Percentiles rank a stretch among this genome's conserved stretches.
These are phyloP conservation scores for Onchidella celtica DNA, from an alignment of 2,888 invertebrate genomes.

Conservation along the genomic window DNA sequence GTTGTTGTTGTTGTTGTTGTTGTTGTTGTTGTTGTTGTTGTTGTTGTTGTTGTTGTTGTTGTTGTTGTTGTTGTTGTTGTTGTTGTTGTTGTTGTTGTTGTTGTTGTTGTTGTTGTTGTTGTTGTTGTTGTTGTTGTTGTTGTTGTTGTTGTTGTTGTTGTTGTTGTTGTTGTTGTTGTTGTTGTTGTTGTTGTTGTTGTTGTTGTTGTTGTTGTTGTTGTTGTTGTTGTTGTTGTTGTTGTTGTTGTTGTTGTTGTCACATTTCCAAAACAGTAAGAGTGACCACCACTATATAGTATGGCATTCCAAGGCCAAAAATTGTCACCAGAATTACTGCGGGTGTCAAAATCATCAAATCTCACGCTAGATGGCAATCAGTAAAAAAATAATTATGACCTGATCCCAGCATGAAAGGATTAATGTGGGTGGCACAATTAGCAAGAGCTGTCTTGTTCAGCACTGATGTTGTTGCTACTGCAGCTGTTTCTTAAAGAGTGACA, in stretches of 20 bases:
- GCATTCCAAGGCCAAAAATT: too few relatives aligned
- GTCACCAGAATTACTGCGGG: too few relatives aligned
- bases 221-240: conserved; percentile 1
- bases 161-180: conserved; percentile 6
- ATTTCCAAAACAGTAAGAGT: too few relatives aligned
- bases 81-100: neutral
- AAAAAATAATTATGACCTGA: too few relatives aligned
- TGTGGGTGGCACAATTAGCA: too few relatives aligned
- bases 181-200: conserved; percentile 14
- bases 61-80: neutral
- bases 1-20: neutral
- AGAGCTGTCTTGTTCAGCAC: too few relatives aligned
- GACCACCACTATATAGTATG: too few relatives aligned
- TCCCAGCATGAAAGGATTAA: too few relatives aligned
- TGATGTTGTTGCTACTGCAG: too few relatives aligned
- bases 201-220: neutral
- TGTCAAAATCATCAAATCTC: too few relatives aligned
- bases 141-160: neutral
- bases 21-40: conserved; percentile 2
- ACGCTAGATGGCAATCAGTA: too few relatives aligned
- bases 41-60: neutral
- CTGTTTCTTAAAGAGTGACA: too few relatives aligned
- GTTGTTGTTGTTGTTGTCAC: neutral
- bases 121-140: neutral
- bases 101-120: conserved; percentile 4